Evolutionary conservation across 2,113 vertebrate genomes (phyloP).

Genomic region (Thinocorus orbignyianus): DNA sequence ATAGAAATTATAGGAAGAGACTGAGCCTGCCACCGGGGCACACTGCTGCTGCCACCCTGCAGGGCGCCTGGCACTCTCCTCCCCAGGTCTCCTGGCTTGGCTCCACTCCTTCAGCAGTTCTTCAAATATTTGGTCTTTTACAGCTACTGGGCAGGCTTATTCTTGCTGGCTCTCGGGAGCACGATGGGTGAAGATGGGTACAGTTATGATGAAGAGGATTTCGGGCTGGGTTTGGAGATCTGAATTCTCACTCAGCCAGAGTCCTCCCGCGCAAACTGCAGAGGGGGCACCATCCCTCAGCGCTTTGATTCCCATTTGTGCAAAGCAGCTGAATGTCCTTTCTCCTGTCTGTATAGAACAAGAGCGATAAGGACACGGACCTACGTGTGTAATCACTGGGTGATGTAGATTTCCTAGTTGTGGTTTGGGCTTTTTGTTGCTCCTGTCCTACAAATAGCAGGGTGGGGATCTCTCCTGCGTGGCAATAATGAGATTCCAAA

Average conservation of each 20-base stretch:
- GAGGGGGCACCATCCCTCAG: background rate
- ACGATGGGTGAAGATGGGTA: background rate
- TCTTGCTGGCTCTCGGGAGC: background rate
- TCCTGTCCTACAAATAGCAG: background rate
- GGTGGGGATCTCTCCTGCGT: background rate
- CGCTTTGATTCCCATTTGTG: background rate
- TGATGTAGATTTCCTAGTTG: background rate
- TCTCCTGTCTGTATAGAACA: background rate
- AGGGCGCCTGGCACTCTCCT: accelerated
- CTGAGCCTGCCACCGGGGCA: background rate
- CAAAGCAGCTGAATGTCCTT: background rate
- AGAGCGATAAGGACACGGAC: background rate
- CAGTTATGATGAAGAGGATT: background rate
- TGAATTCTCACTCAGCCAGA: background rate
- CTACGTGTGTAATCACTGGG: background rate
- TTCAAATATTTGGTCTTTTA: background rate
- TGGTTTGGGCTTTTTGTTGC: background rate
- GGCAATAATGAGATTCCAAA: background rate
- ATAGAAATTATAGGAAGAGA: background rate
- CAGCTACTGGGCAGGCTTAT: background rate
- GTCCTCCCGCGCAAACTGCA: background rate
- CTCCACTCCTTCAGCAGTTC: background rate
- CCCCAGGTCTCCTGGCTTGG: background rate
- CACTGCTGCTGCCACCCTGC: background rate
- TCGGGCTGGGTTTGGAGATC: background rate